These are phyloP conservation scores for Acronicta aceris DNA, from an alignment of 2,888 invertebrate genomes.

Conservation along the genomic window DNA sequence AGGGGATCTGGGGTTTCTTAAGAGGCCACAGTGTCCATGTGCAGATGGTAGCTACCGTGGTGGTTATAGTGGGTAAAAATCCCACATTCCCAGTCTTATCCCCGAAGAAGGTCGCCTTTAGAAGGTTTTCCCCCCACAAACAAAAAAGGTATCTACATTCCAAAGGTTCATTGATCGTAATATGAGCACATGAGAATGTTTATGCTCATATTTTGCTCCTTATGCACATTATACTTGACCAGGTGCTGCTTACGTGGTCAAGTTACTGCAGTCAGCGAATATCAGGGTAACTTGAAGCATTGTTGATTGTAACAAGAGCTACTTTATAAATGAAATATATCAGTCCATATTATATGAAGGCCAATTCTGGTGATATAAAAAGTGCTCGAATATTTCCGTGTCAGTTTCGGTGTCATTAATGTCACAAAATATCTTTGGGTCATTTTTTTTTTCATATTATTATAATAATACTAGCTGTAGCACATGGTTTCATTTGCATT, in stretches of 20 bases:
- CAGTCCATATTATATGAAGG: background rate
- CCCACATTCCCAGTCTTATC: too few species aligned
- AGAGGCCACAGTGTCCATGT: too few species aligned
- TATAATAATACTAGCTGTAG: background rate
- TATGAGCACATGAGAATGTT: constrained; percentile 11
- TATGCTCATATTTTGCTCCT: constrained; percentile 10
- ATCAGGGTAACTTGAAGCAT: constrained; percentile 21
- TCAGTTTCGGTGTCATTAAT: too few species aligned
- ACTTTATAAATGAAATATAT: background rate
- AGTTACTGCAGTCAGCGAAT: constrained; percentile 8
- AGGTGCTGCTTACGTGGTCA: constrained; percentile 23
- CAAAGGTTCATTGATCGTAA: constrained; percentile 34
- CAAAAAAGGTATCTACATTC: background rate
- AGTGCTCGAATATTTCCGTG: too few species aligned
- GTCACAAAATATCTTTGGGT: too few species aligned
- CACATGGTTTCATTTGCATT: too few species aligned
- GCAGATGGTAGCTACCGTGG: too few species aligned
- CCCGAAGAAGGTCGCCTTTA: too few species aligned
- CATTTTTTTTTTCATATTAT: background rate
- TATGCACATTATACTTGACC: constrained; percentile 12
- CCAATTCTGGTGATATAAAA: too few species aligned
- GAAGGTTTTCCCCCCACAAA: too few species aligned
- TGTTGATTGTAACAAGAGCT: constrained; percentile 4
- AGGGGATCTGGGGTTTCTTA: too few species aligned
- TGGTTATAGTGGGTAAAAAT: too few species aligned